Evolutionary conservation across 2,797 vertebrate genomes (phyloP), one percentile per base, ranked within the genome.

Genomic region (Remorina albescens): DNA sequence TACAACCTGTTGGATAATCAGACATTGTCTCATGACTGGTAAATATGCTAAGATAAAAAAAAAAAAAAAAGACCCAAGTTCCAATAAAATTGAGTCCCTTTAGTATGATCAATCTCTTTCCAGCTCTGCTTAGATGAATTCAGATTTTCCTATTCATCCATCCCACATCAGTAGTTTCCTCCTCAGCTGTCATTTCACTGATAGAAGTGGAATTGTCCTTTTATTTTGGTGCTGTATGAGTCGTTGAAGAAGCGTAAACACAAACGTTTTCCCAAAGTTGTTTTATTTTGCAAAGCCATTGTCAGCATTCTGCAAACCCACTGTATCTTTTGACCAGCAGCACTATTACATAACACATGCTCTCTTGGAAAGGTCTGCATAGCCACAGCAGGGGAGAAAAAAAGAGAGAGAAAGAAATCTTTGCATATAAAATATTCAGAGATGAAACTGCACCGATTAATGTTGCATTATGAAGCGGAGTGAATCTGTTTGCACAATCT

Each of bases 301-400:
- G 86, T 90, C 81, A 87, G 84, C 84, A 83, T 77, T 86, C 81
- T 85, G 76, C 78, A 74, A 83, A 82, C 53, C 81, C 54, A 50
- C 74, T 65, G 80, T 67, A 74, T 85, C 81, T 74, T 87, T 57
- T 82, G 85, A 86, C 87, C 86, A 80, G 79, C 84, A 82, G 86
- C 65, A 10, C 59, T 49, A 3, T 89, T 90, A 87, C 76, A 62
- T 86, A 89, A 91, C 83, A 32, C 68, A 2, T 34, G 13, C 50
- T 75, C 62, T 71, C 49, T 62, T 34, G 67, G 67, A 85, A 82
- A 78, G 66, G 58, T 78, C 86, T 84, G 83, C 82, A 59, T 32
- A 57, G 78, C 57, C 80, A 63, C 68, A 42, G 68, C 41, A 34
- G 34, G n/a, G n/a, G n/a, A 0, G 6, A 26, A 21, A 26, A 30